Conservation (phyloP, 2,888 invertebrate genomes). For the Coelogynopora nodosa region DNA sequence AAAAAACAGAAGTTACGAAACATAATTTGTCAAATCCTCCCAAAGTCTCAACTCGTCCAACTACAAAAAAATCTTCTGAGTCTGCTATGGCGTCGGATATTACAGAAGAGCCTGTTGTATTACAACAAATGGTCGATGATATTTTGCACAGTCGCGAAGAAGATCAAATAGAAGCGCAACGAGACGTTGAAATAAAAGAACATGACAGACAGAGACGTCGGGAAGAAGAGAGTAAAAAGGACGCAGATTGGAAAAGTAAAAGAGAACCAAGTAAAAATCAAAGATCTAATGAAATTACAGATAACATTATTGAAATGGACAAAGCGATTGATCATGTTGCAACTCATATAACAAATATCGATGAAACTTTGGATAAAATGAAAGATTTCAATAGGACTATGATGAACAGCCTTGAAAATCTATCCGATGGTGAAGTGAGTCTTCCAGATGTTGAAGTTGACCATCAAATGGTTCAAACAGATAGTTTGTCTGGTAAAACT, state of each 20-base stretch:
- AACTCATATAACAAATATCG: constrained; percentile 16
- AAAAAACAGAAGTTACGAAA: too few species aligned
- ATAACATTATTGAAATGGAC: constrained; percentile 29
- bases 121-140: constrained; percentile 33
- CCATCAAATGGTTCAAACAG: background rate
- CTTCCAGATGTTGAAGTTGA: constrained; percentile 17
- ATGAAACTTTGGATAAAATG: constrained; percentile 32
- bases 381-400: background rate
- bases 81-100: background rate
- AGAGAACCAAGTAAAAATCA: background rate
- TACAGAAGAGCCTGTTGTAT: background rate
- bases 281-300: constrained; percentile 6
- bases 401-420: background rate
- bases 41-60: background rate
- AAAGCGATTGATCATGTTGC: constrained; percentile 29
- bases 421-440: constrained; percentile 16
- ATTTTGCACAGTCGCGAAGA: constrained; percentile 8
- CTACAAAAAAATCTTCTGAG: background rate
- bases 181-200: background rate
- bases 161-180: background rate
- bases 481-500: background rate
- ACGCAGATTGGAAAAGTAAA: background rate
- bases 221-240: background rate
- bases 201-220: background rate
- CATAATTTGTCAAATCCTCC: background rate